Conservation (phyloP, 2,888 invertebrate genomes). For the Eupeodes luniger region DNA sequence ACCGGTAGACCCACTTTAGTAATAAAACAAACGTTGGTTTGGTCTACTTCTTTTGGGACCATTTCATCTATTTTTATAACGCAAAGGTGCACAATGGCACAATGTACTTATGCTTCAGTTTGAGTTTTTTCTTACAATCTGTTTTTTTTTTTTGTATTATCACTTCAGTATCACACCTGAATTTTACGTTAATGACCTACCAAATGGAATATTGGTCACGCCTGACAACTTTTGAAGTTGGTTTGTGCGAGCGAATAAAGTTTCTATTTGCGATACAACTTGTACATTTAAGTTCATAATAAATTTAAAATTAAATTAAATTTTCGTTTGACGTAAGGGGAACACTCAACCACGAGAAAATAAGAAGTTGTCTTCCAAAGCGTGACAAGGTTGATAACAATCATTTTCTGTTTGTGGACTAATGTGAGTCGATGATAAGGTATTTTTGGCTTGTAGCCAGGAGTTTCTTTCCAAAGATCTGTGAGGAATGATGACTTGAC, state of each 20-base stretch:
- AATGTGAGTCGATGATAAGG: conserved; percentile 20
- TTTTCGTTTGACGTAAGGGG: conserved; percentile 32
- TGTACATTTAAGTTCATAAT: conserved; percentile 1
- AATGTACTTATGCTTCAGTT: conserved; percentile 8
- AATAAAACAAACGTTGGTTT: conserved; percentile 16
- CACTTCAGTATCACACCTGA: conserved; percentile 5
- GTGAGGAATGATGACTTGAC: conserved; percentile 11
- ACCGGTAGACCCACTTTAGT: background rate
- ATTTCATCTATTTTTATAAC: conserved; percentile 1
- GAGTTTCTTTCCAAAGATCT: background rate
- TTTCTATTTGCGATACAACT: conserved; percentile 37
- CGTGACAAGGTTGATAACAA: conserved; percentile 44
- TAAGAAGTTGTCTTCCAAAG: conserved; percentile 34
- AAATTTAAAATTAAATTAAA: conserved; percentile 32
- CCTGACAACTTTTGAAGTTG: conserved; percentile 21
- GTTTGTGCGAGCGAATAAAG: background rate
- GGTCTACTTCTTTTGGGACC: conserved; percentile 30
- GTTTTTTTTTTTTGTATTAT: conserved; percentile 25
- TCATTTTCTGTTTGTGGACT: background rate
- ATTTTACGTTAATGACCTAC: conserved; percentile 32
- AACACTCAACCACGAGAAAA: conserved; percentile 7
- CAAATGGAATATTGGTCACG: conserved; percentile 43
- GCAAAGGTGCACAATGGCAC: conserved; percentile 11
- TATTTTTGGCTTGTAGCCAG: conserved; percentile 21
- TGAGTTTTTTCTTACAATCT: conserved; percentile 3